These are phyloP conservation scores for Diogma glabrata DNA, from an alignment of 2,888 invertebrate genomes.

Conservation along the genomic window DNA sequence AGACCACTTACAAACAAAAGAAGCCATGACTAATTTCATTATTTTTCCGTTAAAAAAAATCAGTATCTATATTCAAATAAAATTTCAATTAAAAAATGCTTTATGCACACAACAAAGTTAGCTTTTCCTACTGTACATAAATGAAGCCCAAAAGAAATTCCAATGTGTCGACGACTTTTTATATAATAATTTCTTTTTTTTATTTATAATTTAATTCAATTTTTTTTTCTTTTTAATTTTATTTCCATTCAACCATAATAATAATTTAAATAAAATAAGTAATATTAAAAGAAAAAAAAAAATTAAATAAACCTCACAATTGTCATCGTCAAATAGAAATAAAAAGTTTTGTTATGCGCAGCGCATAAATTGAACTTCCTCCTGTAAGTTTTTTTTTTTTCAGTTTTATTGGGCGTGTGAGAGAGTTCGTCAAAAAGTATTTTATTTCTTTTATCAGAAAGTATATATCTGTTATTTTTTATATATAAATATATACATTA, in stretches of 20 bases:
- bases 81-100: too few relatives aligned
- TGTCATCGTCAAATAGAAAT: slow-evolving; percentile 4
- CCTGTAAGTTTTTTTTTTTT: slow-evolving; percentile 3
- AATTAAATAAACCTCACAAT: slow-evolving; percentile 6
- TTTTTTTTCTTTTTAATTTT: too few relatives aligned
- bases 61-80: too few relatives aligned
- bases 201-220: slow-evolving; percentile 7
- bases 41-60: too few relatives aligned
- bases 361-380: slow-evolving; percentile 10
- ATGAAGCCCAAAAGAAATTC: not conserved
- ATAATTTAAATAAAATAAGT: slow-evolving; percentile 6
- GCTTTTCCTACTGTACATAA: too few relatives aligned
- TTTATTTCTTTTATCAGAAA: slow-evolving; percentile 4
- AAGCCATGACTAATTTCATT: too few relatives aligned
- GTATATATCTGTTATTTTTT: slow-evolving; percentile 5
- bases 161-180: slow-evolving; percentile 1
- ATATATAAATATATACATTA: not conserved
- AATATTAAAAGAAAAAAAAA: not conserved
- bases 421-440: slow-evolving; percentile 9
- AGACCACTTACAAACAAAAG: too few relatives aligned
- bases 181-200: slow-evolving; percentile 1
- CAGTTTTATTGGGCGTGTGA: slow-evolving; percentile 10
- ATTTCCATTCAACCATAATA: too few relatives aligned
- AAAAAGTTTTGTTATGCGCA: slow-evolving; percentile 8
- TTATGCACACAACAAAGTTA: too few relatives aligned